phyloP scores from a whole-genome alignment of 2,888 invertebrate species.

The Chrysolina haemoptera region DNA sequence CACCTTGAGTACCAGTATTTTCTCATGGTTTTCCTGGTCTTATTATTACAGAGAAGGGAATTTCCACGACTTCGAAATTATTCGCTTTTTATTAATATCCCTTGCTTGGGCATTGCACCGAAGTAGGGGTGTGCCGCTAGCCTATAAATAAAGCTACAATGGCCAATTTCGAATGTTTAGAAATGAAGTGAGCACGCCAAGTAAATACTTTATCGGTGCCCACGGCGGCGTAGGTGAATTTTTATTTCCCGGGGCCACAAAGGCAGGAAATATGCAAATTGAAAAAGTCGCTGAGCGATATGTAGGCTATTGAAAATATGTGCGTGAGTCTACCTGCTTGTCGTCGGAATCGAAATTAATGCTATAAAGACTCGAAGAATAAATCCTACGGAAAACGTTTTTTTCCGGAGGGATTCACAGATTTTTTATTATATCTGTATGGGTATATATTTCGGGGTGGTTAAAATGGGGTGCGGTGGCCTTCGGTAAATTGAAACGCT shows the following conservation, averaged over 20 bases:
- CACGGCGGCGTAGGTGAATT: conserved; percentile 6
- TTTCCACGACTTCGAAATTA: no score
- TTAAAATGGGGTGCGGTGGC: background rate
- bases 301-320: conserved; percentile 23
- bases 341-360: conserved; percentile 19
- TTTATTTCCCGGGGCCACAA: conserved; percentile 23
- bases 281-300: conserved; percentile 19
- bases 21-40: no score
- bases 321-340: conserved; percentile 10
- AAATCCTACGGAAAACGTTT: background rate
- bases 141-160: conserved; percentile 18
- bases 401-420: conserved; percentile 5
- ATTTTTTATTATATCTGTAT: background rate
- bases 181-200: conserved; percentile 22
- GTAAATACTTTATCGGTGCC: conserved; percentile 23
- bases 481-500: background rate
- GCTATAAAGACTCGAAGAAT: background rate
- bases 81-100: background rate
- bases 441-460: background rate
- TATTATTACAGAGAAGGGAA: no score
- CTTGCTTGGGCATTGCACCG: background rate
- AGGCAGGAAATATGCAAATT: conserved; percentile 28
- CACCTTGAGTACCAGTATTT: no score
- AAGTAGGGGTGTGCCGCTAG: background rate
- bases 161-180: conserved; percentile 24